A percentile compares a stretch with the other conserved stretches of the same genome.
Conservation (phyloP, 92 coral and sea anemone species). For the Ricordea florida region DNA sequence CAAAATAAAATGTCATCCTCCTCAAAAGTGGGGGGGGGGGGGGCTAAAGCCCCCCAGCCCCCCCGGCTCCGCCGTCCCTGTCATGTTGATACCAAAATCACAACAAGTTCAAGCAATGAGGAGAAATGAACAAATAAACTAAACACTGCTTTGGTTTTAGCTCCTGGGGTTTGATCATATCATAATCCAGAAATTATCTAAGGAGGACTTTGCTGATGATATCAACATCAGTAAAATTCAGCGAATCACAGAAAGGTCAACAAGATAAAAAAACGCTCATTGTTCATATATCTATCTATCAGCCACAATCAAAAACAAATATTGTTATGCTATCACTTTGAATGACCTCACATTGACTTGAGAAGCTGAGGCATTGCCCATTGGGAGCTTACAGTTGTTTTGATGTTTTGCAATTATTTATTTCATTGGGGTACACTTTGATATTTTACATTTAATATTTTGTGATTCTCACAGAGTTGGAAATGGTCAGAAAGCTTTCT, state of each 20-base stretch:
- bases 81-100: too few species aligned
- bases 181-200: not conserved
- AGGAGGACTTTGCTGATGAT: slow-evolving; percentile 8
- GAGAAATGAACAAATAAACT: not conserved
- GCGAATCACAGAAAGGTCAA: slow-evolving; percentile 5
- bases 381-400: slow-evolving; percentile 10
- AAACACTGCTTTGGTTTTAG: not conserved
- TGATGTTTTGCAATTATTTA: slow-evolving; percentile 3
- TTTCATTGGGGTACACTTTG: not conserved
- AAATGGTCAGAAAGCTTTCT: slow-evolving; percentile 4
- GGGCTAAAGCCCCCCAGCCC: too few species aligned
- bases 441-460: too few species aligned
- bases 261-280: not conserved
- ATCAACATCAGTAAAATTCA: not conserved
- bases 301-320: slow-evolving; percentile 14
- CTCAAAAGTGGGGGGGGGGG: too few species aligned
- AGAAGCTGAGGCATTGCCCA: slow-evolving; percentile 21
- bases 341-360: slow-evolving; percentile 14
- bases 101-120: not conserved
- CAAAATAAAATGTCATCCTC: too few species aligned
- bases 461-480: not conserved
- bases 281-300: not conserved
- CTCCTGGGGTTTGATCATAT: not conserved
- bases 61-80: too few species aligned
- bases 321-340: slow-evolving; percentile 15